Conservation (phyloP, 2,113 vertebrate genomes). For the Calyptomena viridis region DNA sequence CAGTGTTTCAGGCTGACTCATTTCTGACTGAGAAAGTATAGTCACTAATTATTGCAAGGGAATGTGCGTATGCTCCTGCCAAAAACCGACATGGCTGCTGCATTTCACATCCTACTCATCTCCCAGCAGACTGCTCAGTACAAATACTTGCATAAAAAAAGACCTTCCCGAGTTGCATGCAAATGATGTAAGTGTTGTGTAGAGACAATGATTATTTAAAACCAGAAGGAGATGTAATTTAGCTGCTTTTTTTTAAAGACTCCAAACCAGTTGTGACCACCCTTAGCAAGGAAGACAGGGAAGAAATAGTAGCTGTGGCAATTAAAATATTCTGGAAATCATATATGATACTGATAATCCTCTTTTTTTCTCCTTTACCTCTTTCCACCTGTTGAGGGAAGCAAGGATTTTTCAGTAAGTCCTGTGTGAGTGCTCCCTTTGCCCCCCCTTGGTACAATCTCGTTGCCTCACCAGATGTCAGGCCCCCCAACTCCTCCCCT, state of each 20-base stretch:
- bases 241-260: background rate
- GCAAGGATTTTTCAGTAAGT: background rate
- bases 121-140: background rate
- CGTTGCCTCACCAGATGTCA: rapidly evolving
- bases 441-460: background rate
- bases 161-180: background rate
- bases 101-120: constrained; percentile 51
- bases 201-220: constrained; percentile 19
- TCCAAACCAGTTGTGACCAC: background rate
- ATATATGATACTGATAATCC: too few relatives aligned
- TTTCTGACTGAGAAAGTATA: constrained; percentile 41
- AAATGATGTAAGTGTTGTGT: constrained; percentile 23
- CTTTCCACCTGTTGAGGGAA: background rate
- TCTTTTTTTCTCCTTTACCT: background rate
- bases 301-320: background rate
- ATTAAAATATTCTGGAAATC: background rate
- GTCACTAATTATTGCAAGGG: background rate
- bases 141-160: background rate
- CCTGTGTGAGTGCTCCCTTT: background rate
- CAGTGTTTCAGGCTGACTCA: constrained; percentile 26
- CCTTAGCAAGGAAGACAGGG: background rate
- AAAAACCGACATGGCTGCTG: constrained; percentile 30
- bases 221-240: background rate
- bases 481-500: background rate
- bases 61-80: constrained; percentile 8